Percentiles rank a stretch among this genome's conserved stretches.
These are phyloP conservation scores for Pristionchus fissidentatus DNA, from an alignment of 2,888 invertebrate species.

Conservation along the genomic window DNA sequence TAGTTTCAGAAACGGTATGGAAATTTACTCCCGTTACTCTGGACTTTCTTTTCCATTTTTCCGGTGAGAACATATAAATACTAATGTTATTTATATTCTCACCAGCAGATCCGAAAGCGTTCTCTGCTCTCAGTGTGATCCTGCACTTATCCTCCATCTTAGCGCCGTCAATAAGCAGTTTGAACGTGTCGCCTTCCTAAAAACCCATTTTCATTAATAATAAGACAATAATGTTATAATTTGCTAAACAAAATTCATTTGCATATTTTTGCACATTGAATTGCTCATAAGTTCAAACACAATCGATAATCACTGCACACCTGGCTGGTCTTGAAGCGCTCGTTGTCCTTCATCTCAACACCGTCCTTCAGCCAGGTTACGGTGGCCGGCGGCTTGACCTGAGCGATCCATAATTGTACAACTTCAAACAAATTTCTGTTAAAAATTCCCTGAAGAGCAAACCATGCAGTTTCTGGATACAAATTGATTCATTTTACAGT, in stretches of 20 bases:
- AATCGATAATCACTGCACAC: neutral
- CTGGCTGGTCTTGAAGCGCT: conserved; percentile 41
- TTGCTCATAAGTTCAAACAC: no score
- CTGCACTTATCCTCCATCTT: conserved; percentile 69
- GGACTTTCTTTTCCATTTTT: no score
- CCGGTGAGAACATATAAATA: no score
- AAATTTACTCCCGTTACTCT: no score
- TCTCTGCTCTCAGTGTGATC: conserved; percentile 72
- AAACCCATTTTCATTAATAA: conserved; percentile 48
- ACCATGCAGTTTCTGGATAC: neutral
- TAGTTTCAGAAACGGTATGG: no score
- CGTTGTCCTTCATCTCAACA: conserved; percentile 56
- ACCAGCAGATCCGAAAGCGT: conserved; percentile 68
- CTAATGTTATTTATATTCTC: neutral
- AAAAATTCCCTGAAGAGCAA: neutral
- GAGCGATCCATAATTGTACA: neutral
- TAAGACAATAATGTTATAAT: no score
- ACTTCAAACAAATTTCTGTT: no score
- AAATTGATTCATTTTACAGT: neutral
- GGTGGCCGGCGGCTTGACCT: conserved; percentile 87
- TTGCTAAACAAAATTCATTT: no score
- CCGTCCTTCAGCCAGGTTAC: conserved; percentile 93
- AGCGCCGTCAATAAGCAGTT: conserved; percentile 72
- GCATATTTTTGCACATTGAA: no score
- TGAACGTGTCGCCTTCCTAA: conserved; percentile 66